These are phyloP conservation scores for Elgonia sp. DNA, from an alignment of 2,888 invertebrate genomes.

Conservation along the genomic window DNA sequence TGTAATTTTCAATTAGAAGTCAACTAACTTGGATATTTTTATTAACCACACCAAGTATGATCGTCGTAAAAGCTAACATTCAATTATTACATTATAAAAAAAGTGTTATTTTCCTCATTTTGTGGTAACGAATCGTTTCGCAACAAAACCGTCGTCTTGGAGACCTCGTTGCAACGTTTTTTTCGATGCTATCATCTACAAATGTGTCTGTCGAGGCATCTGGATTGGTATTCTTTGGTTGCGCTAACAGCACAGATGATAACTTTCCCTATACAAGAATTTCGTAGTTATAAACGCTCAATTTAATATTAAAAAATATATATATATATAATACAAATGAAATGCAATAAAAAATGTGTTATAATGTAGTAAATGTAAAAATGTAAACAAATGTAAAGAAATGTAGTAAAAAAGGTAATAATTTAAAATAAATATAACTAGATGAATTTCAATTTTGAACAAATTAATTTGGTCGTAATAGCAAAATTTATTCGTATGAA, in stretches of 20 bases:
- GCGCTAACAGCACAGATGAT: conserved; percentile 29
- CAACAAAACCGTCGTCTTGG: conserved; percentile 31
- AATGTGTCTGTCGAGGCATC: conserved; percentile 34
- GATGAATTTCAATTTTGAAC: no score
- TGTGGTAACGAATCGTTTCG: conserved; percentile 31
- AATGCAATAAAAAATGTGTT: no score
- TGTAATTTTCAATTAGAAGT: not conserved
- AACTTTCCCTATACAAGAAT: not conserved
- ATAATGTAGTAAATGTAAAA: no score
- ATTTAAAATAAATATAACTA: no score
- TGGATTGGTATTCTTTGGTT: conserved; percentile 42
- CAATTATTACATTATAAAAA: conserved; percentile 45
- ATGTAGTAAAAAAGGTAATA: no score
- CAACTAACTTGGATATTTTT: conserved; percentile 1
- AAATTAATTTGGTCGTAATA: no score
- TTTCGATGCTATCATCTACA: conserved; percentile 54
- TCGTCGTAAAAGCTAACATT: conserved; percentile 12
- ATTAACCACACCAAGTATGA: not conserved
- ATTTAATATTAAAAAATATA: not conserved
- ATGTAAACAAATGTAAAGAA: no score
- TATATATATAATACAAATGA: no score
- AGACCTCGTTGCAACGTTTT: conserved; percentile 38
- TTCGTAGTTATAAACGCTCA: conserved; percentile 10
- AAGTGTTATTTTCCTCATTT: conserved; percentile 38
- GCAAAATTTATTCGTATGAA: no score